Base-by-base conservation (phyloP, 2,888 invertebrate genomes). In the Drosophila cognata region DNA sequence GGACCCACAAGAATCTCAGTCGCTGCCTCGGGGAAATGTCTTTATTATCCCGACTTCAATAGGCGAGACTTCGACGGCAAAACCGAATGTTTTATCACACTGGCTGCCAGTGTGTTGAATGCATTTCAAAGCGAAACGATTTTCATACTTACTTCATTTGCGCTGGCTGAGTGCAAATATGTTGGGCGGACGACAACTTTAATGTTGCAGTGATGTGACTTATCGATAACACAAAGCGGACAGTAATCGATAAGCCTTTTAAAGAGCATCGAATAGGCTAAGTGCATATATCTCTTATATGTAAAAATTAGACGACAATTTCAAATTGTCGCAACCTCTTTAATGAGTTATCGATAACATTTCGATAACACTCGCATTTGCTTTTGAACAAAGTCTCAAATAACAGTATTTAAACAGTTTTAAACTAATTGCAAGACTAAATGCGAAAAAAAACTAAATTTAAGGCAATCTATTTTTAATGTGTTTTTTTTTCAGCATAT, bases 1-100 rank as follows among this genome's bases (percentile, higher is more conserved):
- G 71, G 53, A 16, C 57, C 29, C 36, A 33, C 53, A 70, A 70
- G 71, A 71, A 74, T 67, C 77, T 66, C 71, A 46, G 72, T 56
- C 41, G 50, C 71, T 48, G 71, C 58, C 56, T 41, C 64, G 46
- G 68, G 64, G 36, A 63, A 76, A 80, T 75, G 76, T 66, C 80
- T 74, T 65, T 77, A 65, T 77, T 56, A 56, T 56, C 56, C 18
- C 62, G 56, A 21, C 75, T 59, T 70, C 62, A 68, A 64, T 60
- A 33, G 55, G 33, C 31, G 50, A 70, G 58, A 53, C 38, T 31
- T 57, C 46, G 53, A 67, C n/a, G 41, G 13, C 28, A 13, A 48
- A 38, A 29, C 38, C 52, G 62, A 62, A 57, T 66, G 50, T 46
- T 73, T 67, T 64, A 77, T 74, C 71, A 46, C 46, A 46, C 46